Evolutionary conservation across 2,797 vertebrate genomes (phyloP), one percentile per base, ranked within the genome.

Genomic region (Nyctalus aviator): DNA sequence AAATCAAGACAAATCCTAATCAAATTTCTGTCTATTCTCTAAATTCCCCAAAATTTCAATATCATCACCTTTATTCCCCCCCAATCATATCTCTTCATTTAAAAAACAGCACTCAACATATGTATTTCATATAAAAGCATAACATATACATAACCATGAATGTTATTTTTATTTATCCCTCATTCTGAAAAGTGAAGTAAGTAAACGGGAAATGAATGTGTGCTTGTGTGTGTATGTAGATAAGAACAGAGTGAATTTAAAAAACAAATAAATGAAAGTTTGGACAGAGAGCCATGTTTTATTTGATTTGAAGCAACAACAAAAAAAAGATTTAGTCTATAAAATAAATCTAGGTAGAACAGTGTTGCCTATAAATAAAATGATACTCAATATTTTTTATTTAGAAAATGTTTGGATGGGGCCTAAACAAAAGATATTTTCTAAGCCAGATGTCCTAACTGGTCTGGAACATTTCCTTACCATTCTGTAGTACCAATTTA

Each of bases 341-440:
- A 44, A 78, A 73, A 68, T 57, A 84, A 83, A 83, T 83, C 25
- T 71, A 55, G 69, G 30, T 30, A 72, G 4, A 68, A 73, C 17
- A 84, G 41, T 55, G 83, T 64, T 79, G 35, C 3, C 35, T 69
- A 64, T 30, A 94, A 86, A 76, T 88, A 83, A 94, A 93, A 84
- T 35, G 8, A 79, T 44, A 81, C 23, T 23, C n/a, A 8, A 15
- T 32, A 75, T 46, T 83, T 62, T 68, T 69, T 68, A 50, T 57
- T 86, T 57, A 90, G 48, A 78, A 90, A 88, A 68, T 87, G 14
- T 53, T 78, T 83, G 14, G 12, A 50, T 50, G 77, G 32, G 46
- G 3, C 14, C 11, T 57, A 64, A 86, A 50, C 6, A 77, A 48
- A 72, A 25, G n/a, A 46, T 46, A 75, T 89, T 76, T 88, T 88